Percentiles rank a stretch among this genome's conserved stretches.
These are phyloP conservation scores for Indicator indicator DNA, from an alignment of 2,113 vertebrate species.

Conservation along the genomic window DNA sequence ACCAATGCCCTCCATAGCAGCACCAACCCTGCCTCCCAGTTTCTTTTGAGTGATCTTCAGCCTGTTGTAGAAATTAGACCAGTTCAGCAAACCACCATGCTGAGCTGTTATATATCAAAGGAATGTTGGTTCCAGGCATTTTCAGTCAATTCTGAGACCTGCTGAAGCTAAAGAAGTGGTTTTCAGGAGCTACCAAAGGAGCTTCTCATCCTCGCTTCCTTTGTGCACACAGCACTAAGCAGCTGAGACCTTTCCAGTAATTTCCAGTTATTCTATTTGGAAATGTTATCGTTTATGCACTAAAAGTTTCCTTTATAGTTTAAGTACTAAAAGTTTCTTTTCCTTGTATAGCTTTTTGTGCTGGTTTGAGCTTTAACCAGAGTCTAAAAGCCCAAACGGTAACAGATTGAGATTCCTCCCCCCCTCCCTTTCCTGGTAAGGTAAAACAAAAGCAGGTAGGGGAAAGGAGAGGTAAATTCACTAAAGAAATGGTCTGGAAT, in stretches of 20 bases:
- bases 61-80: not conserved
- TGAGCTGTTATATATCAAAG: not conserved
- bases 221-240: not conserved
- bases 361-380: too few relatives aligned
- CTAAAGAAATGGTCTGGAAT: too few relatives aligned
- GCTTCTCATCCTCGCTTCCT: not conserved
- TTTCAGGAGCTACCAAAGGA: not conserved
- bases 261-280: not conserved
- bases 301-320: not conserved
- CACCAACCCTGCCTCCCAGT: not conserved
- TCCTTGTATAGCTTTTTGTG: not conserved
- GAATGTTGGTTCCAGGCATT: slow-evolving; percentile 18
- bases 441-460: too few relatives aligned
- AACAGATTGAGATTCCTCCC: too few relatives aligned
- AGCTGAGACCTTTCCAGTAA: not conserved
- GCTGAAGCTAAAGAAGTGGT: not conserved
- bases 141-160: not conserved
- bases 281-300: not conserved
- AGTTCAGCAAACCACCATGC: not conserved
- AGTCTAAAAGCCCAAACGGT: too few relatives aligned
- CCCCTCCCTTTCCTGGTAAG: too few relatives aligned
- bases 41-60: not conserved
- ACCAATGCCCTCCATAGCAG: not conserved
- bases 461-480: too few relatives aligned
- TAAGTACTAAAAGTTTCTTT: not conserved